phyloP scores from a whole-genome alignment of 2,888 invertebrate genomes.

The Cephus nigrinus region DNA sequence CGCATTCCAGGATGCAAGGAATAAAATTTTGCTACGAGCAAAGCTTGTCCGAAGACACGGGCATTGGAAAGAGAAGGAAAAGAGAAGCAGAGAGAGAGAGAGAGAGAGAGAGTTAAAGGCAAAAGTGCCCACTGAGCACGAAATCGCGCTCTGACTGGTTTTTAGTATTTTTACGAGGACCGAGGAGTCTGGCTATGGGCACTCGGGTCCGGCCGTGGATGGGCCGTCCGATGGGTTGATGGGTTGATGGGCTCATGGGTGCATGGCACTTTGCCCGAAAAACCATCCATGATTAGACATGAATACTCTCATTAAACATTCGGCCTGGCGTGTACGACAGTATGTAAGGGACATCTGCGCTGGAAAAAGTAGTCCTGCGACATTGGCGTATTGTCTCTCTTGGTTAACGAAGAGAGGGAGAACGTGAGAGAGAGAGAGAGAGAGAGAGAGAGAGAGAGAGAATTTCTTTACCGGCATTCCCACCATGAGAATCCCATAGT shows the following conservation, averaged over 20 bases:
- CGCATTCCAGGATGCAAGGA: neutral
- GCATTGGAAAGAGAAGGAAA: neutral
- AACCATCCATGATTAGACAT: slow-evolving; percentile 19
- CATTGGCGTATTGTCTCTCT: neutral
- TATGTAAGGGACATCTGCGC: slow-evolving; percentile 15
- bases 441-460: neutral
- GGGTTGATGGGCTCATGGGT: neutral
- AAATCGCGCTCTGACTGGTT: slow-evolving; percentile 5
- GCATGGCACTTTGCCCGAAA: slow-evolving; percentile 9
- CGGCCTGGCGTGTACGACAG: slow-evolving; percentile 13
- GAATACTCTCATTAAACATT: slow-evolving; percentile 21
- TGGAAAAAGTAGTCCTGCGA: slow-evolving; percentile 9
- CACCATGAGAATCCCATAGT: neutral
- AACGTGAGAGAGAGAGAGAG: neutral
- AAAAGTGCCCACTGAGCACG: neutral
- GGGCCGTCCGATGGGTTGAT: neutral
- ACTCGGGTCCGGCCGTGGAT: neutral
- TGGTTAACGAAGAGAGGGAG: neutral
- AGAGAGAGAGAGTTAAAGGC: neutral
- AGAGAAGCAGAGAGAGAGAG: neutral
- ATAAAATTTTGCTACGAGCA: neutral
- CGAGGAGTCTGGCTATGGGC: neutral
- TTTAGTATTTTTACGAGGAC: slow-evolving; percentile 2
- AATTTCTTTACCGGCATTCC: neutral
- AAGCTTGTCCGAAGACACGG: neutral